Evolutionary conservation across 2,113 vertebrate genomes (phyloP), one percentile per base, ranked within the genome.

Genomic region (Procavia capensis): DNA sequence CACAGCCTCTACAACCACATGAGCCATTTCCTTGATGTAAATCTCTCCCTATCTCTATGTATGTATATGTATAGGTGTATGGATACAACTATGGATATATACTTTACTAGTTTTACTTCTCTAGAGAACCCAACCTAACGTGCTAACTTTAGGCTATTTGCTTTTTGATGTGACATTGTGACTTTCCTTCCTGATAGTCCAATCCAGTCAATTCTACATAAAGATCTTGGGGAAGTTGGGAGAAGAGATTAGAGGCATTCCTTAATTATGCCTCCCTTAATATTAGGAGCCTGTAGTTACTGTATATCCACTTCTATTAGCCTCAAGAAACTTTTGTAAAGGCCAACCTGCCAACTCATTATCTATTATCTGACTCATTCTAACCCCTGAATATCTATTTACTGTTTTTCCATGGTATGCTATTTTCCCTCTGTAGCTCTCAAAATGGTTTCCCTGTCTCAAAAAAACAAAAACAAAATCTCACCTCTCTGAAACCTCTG

Each of bases 121-220:
- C 50, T 54, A 54, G 50, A 54, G 50, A 54, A 54, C 50, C 14
- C 50, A 54, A 16, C 14, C 50, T 54, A 54, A 54, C 13, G 17
- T 16, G 17, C 50, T 54, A 54, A 54, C 2, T 54, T 63, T 63
- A 27, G 61, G 61, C 61, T 29, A 63, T 54, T 29, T 84, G 9
- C n/a, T 50, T 14, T 76, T 83, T 96, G 25, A 47, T 22, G 11
- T 75, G 57, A 17, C 24, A 43, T 61, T 91, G 31, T 90, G 61
- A 72, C 43, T 31, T 93, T 68, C 9, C 19, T 82, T 61, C 45
- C 80, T 74, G 47, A 75, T 54, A 93, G 63, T 7, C 1, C 39
- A 96, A 22, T 2, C 6, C 8, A 63, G 82, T 75, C 34, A 63
- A 63, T 64, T 29, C 50, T 76, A 13, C 20, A 36, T 34, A 81